phyloP scores from a whole-genome alignment of 2,113 vertebrate genomes.

The Alaudala cheleensis region DNA sequence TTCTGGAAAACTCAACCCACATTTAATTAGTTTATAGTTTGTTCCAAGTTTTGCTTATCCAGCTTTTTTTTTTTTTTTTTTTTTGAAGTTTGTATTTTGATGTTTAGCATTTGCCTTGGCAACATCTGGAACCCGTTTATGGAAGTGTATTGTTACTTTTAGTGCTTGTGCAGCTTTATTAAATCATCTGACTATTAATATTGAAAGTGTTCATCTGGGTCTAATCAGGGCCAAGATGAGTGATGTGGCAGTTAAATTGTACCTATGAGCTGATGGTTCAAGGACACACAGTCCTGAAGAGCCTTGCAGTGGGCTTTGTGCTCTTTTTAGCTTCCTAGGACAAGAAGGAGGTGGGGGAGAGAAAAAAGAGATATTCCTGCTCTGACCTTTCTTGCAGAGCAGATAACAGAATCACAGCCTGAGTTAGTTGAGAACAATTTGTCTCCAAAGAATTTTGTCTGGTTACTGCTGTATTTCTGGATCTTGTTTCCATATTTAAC shows the following conservation, averaged over 20 bases:
- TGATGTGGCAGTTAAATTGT: conserved; percentile 75
- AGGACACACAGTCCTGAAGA: conserved; percentile 52
- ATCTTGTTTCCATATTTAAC: conserved; percentile 46
- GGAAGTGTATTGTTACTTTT: conserved; percentile 74
- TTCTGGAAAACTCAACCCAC: conserved; percentile 75
- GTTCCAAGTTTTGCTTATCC: conserved; percentile 75
- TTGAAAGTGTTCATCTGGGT: conserved; percentile 77
- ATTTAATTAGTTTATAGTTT: conserved; percentile 83
- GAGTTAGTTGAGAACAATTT: conserved; percentile 55
- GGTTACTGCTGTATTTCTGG: neutral
- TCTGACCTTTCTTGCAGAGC: conserved; percentile 36
- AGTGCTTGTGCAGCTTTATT: conserved; percentile 77
- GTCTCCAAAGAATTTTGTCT: conserved; percentile 55
- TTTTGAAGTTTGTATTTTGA: conserved; percentile 74
- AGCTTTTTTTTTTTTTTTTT: conserved; percentile 55
- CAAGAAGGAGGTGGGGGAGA: neutral
- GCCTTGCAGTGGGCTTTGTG: conserved; percentile 14
- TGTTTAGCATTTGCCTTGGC: conserved; percentile 76
- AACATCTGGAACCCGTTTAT: conserved; percentile 80
- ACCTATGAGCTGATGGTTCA: conserved; percentile 50
- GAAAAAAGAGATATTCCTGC: neutral
- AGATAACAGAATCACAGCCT: conserved; percentile 43
- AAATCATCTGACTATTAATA: conserved; percentile 73
- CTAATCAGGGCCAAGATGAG: conserved; percentile 79
- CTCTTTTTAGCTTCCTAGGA: conserved; percentile 12